These are phyloP conservation scores for Lipotes vexillifer DNA, from an alignment of 2,113 vertebrate genomes.

Conservation along the genomic window DNA sequence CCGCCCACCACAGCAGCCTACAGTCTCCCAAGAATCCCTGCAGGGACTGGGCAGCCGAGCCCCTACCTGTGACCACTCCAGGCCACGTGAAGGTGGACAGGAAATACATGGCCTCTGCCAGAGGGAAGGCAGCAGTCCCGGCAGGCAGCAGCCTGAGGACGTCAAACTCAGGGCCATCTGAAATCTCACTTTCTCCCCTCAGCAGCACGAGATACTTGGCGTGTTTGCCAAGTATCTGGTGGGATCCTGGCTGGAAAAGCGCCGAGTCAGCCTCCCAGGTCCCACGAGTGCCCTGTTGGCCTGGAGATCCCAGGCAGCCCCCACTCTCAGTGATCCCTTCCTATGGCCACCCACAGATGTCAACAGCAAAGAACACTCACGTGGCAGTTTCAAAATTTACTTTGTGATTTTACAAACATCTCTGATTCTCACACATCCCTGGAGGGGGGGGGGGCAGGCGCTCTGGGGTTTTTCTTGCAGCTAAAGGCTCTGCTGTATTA, in stretches of 20 bases:
- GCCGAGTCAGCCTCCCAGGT: neutral
- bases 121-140: neutral
- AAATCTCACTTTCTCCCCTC: neutral
- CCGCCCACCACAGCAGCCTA: rapidly evolving
- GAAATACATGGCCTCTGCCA: neutral
- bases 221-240: neutral
- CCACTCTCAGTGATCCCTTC: neutral
- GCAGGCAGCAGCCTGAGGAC: neutral
- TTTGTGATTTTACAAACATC: neutral
- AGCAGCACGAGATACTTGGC: neutral
- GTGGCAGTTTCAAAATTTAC: neutral
- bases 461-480: neutral
- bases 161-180: neutral
- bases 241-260: neutral
- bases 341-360: neutral
- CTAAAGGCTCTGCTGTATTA: neutral
- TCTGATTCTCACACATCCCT: neutral
- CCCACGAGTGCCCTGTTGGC: rapidly evolving
- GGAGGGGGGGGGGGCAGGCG: rapidly evolving
- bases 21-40: neutral
- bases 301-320: too few relatives aligned
- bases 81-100: neutral
- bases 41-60: neutral
- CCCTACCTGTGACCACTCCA: too few relatives aligned
- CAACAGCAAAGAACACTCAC: neutral